Conservation (phyloP, 2,797 vertebrate genomes). For the Anguilla megastoma region DNA sequence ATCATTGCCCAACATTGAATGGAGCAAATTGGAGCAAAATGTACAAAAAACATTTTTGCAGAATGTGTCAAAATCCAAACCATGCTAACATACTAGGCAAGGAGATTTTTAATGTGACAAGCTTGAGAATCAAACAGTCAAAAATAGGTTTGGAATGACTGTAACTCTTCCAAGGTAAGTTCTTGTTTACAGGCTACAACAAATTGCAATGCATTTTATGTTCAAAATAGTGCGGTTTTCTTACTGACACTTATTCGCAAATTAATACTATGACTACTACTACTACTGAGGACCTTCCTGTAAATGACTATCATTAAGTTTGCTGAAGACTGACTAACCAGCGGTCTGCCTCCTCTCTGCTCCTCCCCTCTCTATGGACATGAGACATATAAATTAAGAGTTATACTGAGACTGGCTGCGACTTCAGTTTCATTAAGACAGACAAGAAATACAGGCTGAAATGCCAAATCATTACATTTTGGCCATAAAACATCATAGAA, state of each 20-base stretch:
- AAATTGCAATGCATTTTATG: neutral
- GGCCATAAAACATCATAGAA: neutral
- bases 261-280: neutral
- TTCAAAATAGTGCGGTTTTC: neutral
- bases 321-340: too few relatives aligned
- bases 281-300: too few relatives aligned
- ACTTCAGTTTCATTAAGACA: neutral
- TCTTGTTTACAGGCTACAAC: slow-evolving; percentile 1
- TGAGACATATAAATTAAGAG: neutral
- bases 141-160: neutral
- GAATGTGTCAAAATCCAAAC: neutral
- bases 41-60: neutral
- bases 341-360: neutral
- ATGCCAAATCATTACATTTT: neutral
- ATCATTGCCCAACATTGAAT: neutral
- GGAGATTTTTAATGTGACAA: neutral
- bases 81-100: neutral
- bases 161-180: neutral
- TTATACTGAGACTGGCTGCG: neutral
- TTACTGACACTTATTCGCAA: neutral
- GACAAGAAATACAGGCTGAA: neutral
- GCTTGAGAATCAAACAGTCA: neutral
- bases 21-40: neutral
- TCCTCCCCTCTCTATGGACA: neutral
- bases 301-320: too few relatives aligned